Evolutionary conservation across 2,797 vertebrate genomes (phyloP), one percentile per base, ranked within the genome.

Genomic region (Cyprinodon diabolis): DNA sequence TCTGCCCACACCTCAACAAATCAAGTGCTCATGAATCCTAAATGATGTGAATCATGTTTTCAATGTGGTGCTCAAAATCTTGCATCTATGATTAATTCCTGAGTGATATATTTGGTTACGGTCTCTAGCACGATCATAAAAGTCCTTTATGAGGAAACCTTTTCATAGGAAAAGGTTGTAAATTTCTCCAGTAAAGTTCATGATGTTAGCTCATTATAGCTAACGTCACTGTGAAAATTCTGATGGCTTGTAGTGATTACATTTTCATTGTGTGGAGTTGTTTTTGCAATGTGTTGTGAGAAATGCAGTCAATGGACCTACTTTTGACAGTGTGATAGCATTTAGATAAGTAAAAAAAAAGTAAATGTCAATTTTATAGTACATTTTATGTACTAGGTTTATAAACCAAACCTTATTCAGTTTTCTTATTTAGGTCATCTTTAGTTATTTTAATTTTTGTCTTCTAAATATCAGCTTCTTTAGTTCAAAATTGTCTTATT

Each of bases 11-110:
- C 19, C 23, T 65, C 37, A 37, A 63, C 12, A 63, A 63, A 21
- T 63, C 10, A 11, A 19, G 30, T 9, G 37, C 37, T 63, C 37
- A 55, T 7, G 17, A 52, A 15, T 17, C 49, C 17, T 63, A 43
- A 43, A 21, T 43, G 17, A 10, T n/a, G 19, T 63, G 60, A 45
- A 43, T 63, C 60, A 63, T 63, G 60, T 62, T 11, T 10, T 10
- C 35, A 19, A 62, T 40, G 35, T 62, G 17, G 35, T 1, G 7
- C 19, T 62, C 58, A 9, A 37, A 63, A 63, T 43, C 60, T 43
- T 40, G 43, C 19, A 63, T 43, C 60, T 63, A 63, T 63, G 37
- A 63, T 63, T 65, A 65, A 65, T 23, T 65, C 62, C 45, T 21
- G 43, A 65, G 62, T 65, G 62, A 65, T 45, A 65, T 45, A 40